Base-by-base conservation (phyloP, 2,797 vertebrate genomes). In the Dromococcyx pavoninus region DNA sequence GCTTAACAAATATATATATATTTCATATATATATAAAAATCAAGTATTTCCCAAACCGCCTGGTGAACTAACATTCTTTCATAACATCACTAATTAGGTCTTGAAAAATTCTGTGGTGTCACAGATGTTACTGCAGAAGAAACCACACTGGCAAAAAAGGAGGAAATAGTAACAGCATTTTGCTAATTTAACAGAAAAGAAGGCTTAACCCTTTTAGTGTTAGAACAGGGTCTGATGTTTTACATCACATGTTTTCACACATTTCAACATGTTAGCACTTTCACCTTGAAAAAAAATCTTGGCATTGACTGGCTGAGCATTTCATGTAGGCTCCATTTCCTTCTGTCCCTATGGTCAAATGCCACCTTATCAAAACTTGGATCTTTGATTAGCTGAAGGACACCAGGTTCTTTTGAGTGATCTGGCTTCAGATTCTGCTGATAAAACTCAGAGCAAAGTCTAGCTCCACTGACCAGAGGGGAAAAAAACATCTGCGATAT, bases 1-100 rank as follows among this genome's bases (percentile, higher is more conserved):
- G 53, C 80, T 95, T 90, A 91, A 89, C 64, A 95, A 93, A 88
- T 67, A 61, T 13, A 67, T 35, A 43, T 7, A 50, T 22, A 51
- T 39, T 17, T n/a, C n/a, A n/a, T n/a, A 27, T 15, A 12, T 30
- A 30, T 41, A 41, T 10, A 30, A 35, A 93, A 94, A 89, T 91
- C 77, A 73, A 87, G 84, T 96, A 83, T 84, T 95, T 85, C 72
- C 81, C 89, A 85, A 85, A 91, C 86, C 92, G 48, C 70, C 60
- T 94, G 71, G 79, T 96, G 89, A 95, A 71, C 89, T 95, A 91
- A 37, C n/a, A 35, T 60, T 88, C 25, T 95, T 86, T 96, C 92
- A 78, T 91, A 93, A 95, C 90, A 89, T 82, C 67, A 46, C 91
- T 94, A 95, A 91, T 91, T 91, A 93, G 85, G 76, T 94, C 80